Base-by-base conservation (phyloP, 2,797 vertebrate genomes). In the Miichthys miiuy region DNA sequence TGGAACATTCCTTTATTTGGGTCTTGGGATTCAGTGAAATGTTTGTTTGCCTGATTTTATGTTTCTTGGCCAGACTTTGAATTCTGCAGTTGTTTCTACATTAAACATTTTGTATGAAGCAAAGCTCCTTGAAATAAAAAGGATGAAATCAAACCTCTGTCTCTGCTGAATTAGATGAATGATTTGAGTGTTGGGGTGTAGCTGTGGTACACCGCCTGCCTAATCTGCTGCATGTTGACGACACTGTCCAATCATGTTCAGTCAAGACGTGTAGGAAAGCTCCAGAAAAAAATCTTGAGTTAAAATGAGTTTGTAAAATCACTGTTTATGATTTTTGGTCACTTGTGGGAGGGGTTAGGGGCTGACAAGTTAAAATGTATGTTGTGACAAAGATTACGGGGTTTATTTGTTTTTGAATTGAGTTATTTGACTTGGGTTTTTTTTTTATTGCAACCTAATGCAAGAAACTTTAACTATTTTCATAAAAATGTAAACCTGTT, bases 61-160 rank as follows among this genome's bases (percentile, higher is more conserved):
- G 95, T 96, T 97, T 95, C 94, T 95, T 95, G 95, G 94, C 95
- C 95, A 97, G 95, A 97, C 95, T 97, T 97, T 97, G 95, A 96
- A 97, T 96, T 97, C 96, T 96, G 96, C 94, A 94, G 92, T 97
- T 97, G 96, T 98, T 97, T 98, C 96, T 93, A 97, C 96, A 96
- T 95, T 97, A 93, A 96, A 93, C 94, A 95, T 99, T 99, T 99
- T 99, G 97, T 99, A 98, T 97, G 96, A 97, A 97, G 95, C 96
- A 95, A 97, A 97, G 95, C 96, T 89, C 96, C 96, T 98, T 98
- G 96, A 96, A 97, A 97, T 96, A 96, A 97, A 99, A 97, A 96
- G 92, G 95, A 80, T 79, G 7, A 69, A 90, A 93, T 69, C 6
- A 86, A 89, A 81, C n/a, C 34, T 34, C 34, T 41, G 58, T 56